These are phyloP conservation scores for Chromis chromis DNA, from an alignment of 2,797 vertebrate species.

Conservation along the genomic window DNA sequence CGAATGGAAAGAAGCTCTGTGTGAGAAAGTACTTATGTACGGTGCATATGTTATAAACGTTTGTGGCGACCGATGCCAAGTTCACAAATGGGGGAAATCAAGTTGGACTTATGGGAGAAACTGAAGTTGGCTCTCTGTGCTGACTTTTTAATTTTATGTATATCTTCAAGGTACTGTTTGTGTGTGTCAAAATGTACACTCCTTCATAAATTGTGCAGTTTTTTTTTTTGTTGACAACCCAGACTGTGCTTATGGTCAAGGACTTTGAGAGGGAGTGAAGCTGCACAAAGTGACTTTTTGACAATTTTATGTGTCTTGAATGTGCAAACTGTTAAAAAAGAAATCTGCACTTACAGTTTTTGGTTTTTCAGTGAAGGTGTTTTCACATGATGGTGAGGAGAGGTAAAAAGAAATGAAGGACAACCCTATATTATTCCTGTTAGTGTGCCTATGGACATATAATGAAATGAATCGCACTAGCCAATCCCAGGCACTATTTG, in stretches of 20 bases:
- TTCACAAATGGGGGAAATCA: conserved; percentile 62
- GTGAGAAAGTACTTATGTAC: conserved; percentile 56
- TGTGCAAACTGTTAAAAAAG: conserved; percentile 60
- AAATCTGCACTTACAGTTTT: conserved; percentile 66
- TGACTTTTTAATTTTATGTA: conserved; percentile 69
- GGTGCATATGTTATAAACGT: conserved; percentile 73
- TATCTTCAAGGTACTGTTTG: conserved; percentile 78
- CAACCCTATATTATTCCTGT: conserved; percentile 56
- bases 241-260: conserved; percentile 68
- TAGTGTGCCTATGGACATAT: conserved; percentile 67
- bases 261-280: conserved; percentile 56
- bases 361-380: conserved; percentile 46
- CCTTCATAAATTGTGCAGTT: conserved; percentile 52
- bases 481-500: conserved; percentile 70
- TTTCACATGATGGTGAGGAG: conserved; percentile 47
- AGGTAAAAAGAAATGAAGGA: conserved; percentile 59
- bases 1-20: conserved; percentile 67
- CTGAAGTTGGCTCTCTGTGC: conserved; percentile 62
- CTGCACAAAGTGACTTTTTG: conserved; percentile 68
- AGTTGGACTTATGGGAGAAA: conserved; percentile 62
- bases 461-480: conserved; percentile 70
- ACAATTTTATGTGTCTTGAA: conserved; percentile 60
- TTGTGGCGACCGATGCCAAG: conserved; percentile 65
- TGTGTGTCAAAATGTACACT: conserved; percentile 74
- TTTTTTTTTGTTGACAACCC: conserved; percentile 62